Base-by-base conservation (phyloP, 1,140 invertebrate genomes). In the Drosophila nigromelanica region DNA sequence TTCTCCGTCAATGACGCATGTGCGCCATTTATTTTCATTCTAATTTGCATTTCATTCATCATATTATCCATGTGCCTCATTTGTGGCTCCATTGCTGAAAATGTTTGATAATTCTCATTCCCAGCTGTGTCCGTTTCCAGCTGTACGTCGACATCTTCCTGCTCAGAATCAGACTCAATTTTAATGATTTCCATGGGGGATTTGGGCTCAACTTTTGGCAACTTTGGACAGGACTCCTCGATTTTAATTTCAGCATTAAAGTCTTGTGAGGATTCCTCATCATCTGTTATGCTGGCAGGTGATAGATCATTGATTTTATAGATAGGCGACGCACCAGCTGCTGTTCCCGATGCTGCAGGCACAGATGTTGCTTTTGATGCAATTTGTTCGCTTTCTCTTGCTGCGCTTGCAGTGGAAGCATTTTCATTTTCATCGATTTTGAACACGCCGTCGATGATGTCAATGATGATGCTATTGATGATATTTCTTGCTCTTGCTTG, bases 1-100 rank as follows among this genome's bases (percentile, higher is more conserved):
- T 39, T 27, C 15, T 37, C 56, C 2, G 42, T 45, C 10, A 40
- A 12, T 14, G 62, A 7, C 24, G 63, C 35, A 47, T 89, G 83
- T 10, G 68, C 64, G 5, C 82, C 82, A 37, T 87, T 87, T 1
- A 87, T 47, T 50, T 86, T 86, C 2, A 87, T 33, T 51, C 86
- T 85, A 5, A 73, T 12, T 14, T 37, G 27, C 15, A n/a, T 37
- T 54, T 62, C 14, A 14, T 56, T 45, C 15, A 51, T 35, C n/a
- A 30, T 45, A 35, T 56, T 21, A 62, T 70, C 50, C 21, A 35
- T 47, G 15, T 47, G 18, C 21, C 68, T 42, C 4, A 11, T 10
- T 12, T 35, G 37, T 24, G 27, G 10, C 43, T 54, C 12, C 10
- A 27, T 1, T 5, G 11, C 39, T 30, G 24, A 5, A 48, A 11